phyloP scores from a whole-genome alignment of 2,797 vertebrate species.

The Falco berigora region DNA sequence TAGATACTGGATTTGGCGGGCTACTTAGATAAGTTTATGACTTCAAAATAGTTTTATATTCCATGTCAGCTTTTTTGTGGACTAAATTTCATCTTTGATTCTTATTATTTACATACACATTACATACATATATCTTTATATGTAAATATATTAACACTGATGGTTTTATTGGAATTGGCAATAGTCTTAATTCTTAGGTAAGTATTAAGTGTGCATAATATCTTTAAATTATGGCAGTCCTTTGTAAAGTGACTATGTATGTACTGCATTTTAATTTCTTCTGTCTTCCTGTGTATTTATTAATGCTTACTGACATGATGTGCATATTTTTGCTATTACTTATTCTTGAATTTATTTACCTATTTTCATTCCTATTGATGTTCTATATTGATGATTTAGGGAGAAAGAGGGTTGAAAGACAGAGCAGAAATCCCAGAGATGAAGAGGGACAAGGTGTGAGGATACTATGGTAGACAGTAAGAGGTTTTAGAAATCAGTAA shows the following conservation, averaged over 20 bases:
- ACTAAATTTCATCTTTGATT: neutral
- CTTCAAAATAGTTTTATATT: neutral
- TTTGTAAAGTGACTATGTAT: neutral
- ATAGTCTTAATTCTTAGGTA: neutral
- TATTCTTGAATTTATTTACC: neutral
- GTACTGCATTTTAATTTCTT: neutral
- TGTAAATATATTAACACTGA: neutral
- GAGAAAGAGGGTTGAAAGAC: neutral
- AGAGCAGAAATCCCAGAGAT: neutral
- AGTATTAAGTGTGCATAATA: neutral
- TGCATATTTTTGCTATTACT: neutral
- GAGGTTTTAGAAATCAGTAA: neutral
- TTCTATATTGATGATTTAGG: neutral
- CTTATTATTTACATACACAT: neutral
- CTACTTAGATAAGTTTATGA: neutral
- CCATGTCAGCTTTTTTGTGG: neutral
- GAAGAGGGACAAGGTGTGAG: neutral
- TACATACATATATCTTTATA: neutral
- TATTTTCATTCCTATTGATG: neutral
- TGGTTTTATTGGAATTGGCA: neutral
- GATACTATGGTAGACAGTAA: neutral
- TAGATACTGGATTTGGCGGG: neutral
- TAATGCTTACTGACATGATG: neutral
- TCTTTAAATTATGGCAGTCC: neutral
- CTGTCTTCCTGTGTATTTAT: neutral